Conservation (phyloP, 2,113 vertebrate species). For the Solea solea region DNA sequence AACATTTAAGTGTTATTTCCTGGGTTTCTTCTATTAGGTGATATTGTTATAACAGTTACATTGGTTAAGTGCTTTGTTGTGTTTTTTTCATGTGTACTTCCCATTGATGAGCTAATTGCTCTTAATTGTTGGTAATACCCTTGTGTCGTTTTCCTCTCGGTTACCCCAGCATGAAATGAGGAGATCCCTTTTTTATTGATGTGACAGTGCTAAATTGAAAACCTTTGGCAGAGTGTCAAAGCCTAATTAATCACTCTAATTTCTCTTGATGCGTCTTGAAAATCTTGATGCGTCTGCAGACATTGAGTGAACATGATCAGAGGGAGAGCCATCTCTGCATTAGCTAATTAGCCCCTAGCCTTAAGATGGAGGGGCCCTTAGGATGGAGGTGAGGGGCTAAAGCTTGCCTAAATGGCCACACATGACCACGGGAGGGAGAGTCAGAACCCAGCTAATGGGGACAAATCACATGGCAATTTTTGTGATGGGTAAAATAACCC, state of each 20-base stretch:
- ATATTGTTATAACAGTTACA: background rate
- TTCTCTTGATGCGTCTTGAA: constrained; percentile 71
- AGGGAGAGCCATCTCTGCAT: constrained; percentile 62
- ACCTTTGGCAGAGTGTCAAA: constrained; percentile 83
- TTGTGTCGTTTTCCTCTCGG: constrained; percentile 73
- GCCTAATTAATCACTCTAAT: constrained; percentile 83
- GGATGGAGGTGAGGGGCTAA: constrained; percentile 72
- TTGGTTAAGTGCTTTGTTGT: constrained; percentile 31
- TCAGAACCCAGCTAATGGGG: constrained; percentile 9
- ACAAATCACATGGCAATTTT: background rate
- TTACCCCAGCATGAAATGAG: constrained; percentile 60
- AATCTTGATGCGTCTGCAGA: constrained; percentile 69
- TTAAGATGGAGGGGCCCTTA: constrained; percentile 75
- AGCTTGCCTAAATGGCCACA: constrained; percentile 74
- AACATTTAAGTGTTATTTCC: too few relatives aligned
- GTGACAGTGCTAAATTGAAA: constrained; percentile 84
- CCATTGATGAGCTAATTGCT: constrained; percentile 78
- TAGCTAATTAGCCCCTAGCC: constrained; percentile 80
- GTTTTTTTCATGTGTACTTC: constrained; percentile 62
- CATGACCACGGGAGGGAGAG: constrained; percentile 70
- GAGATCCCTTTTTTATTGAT: constrained; percentile 82
- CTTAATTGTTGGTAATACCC: constrained; percentile 83
- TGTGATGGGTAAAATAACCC: background rate
- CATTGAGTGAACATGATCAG: constrained; percentile 76
- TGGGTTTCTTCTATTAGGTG: too few relatives aligned